Base-by-base conservation (phyloP, 1,140 invertebrate species). In the Habropoda laboriosa region DNA sequence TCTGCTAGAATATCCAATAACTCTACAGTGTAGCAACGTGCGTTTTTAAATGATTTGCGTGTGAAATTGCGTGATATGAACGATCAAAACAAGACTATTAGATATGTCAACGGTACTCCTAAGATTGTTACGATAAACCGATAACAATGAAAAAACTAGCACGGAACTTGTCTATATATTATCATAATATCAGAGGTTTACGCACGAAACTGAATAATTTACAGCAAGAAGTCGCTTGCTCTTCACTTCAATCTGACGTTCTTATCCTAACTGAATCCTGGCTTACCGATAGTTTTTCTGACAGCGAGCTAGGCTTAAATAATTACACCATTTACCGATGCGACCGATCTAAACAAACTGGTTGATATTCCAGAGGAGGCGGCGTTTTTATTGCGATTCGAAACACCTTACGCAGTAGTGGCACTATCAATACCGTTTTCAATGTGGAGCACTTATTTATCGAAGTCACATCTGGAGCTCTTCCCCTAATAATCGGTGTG, bases 1-100 rank as follows among this genome's bases (percentile, higher is more conserved):
- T n/a, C 49, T 51, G 49, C 49, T 51, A 51, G 49, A 51, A n/a
- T 51, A 51, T 51, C 49, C n/a, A 51, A 51, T 51, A 2, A 51
- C 49, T 51, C 49, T 51, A 86, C 68, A 40, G 58, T 53, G 57
- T 73, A 32, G 21, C 21, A 51, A n/a, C 49, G 49, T 51, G 49
- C 49, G 7, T 51, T n/a, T 51, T 51, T 51, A 51, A 51, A 51
- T 51, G 21, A 51, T 18, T 51, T 51, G 21, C 21, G 49, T 51
- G 21, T 51, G 2, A 51, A 51, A 51, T 18, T 51, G 49, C 49
- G 49, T 2, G 49, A 51, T 21, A 51, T 51, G 21, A n/a, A 51
- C 2, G 49, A 51, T 51, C 49, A 51, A 51, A 51, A 51, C 49
- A 51, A 51, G n/a, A 51, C 49, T 51, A 51, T 51, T 51, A n/a